A percentile compares a stretch with the other conserved stretches of the same genome.
Conservation (phyloP, 2,888 invertebrate species). For the Melieria omissa region DNA sequence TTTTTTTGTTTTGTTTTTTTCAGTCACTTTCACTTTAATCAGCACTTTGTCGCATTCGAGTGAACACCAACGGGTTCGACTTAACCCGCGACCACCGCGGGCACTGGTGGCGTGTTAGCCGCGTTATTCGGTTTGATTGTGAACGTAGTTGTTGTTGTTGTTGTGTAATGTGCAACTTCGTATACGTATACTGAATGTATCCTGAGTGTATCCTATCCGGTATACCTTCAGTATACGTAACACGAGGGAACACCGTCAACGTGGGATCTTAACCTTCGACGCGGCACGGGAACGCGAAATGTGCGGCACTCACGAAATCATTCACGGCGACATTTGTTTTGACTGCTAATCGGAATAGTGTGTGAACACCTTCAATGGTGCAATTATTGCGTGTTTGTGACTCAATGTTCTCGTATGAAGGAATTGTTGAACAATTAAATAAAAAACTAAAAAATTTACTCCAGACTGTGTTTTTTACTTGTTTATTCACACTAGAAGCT, state of each 20-base stretch:
- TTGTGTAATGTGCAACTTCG: constrained; percentile 77
- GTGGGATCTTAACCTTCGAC: constrained; percentile 33
- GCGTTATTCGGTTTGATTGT: background rate
- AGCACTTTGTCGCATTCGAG: background rate
- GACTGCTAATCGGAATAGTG: no score
- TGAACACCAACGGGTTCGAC: no score
- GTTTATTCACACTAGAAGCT: no score
- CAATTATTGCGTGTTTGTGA: no score
- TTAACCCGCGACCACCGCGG: no score
- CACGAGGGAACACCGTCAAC: constrained; percentile 91
- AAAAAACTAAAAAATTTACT: no score
- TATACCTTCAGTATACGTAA: constrained; percentile 99
- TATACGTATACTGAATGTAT: constrained; percentile 99
- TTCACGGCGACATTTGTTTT: no score
- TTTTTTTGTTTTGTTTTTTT: background rate
- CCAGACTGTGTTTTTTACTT: no score
- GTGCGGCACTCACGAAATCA: no score
- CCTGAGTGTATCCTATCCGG: constrained; percentile 98
- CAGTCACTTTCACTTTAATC: background rate
- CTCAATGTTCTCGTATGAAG: no score
- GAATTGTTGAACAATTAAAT: no score
- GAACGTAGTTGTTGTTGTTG: constrained; percentile 3
- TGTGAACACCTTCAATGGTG: no score
- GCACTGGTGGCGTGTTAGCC: background rate
- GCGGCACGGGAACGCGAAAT: background rate